Conservation (phyloP, 2,113 vertebrate species). For the Protomyctophum bolini region DNA sequence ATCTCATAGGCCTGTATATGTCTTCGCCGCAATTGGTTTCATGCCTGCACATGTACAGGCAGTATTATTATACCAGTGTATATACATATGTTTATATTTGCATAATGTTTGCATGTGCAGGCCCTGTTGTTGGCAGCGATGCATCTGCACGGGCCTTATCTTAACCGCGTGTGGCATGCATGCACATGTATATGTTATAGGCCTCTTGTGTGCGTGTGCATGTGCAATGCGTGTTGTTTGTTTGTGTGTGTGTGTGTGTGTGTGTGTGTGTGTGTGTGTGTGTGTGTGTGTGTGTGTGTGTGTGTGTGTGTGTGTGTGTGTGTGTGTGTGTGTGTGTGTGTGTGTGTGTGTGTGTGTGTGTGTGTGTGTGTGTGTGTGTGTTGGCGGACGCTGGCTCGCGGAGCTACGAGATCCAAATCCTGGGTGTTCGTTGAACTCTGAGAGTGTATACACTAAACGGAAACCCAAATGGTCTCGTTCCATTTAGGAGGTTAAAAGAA, state of each 20-base stretch:
- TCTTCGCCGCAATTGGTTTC: constrained; percentile 34
- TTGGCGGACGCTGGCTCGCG: constrained; percentile 29
- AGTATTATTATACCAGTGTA: no score
- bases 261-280: constrained; percentile 12
- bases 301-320: no score
- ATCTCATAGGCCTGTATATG: constrained; percentile 22
- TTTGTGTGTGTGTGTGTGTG: constrained; percentile 12
- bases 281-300: neutral
- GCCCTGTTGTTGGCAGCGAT: constrained; percentile 11
- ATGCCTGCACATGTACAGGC: constrained; percentile 22
- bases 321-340: neutral
- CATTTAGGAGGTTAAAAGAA: no score
- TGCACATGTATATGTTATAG: constrained; percentile 5
- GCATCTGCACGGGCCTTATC: constrained; percentile 20
- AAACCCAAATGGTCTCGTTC: no score
- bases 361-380: constrained; percentile 22
- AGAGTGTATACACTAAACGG: no score
- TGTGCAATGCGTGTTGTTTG: neutral
- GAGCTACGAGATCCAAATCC: neutral
- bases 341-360: neutral
- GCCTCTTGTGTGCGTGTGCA: neutral
- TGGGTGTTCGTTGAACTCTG: neutral
- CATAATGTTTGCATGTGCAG: constrained; percentile 26
- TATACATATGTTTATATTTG: constrained; percentile 30
- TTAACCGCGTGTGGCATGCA: constrained; percentile 38